Percentiles rank a stretch among this genome's conserved stretches.
phyloP scores from a whole-genome alignment of 1,140 invertebrate genomes.

The Aphelinus atriplicis region DNA sequence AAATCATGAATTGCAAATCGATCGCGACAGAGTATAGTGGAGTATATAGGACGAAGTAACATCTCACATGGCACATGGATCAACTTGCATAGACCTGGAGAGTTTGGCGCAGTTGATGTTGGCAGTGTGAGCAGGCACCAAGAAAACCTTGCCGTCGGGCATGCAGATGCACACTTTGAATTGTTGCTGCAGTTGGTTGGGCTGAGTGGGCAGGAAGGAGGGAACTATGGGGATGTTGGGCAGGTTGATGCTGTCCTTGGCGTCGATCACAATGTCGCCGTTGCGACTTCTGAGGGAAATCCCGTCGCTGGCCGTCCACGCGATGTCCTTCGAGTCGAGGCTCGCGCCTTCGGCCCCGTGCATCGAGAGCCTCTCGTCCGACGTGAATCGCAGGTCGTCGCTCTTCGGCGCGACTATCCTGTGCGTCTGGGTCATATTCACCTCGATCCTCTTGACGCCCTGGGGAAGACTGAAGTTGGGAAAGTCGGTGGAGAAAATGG shows the following conservation, averaged over 20 bases:
- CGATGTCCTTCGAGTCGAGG: slow-evolving; percentile 72
- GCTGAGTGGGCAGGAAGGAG: slow-evolving; percentile 51
- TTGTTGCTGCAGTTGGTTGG: slow-evolving; percentile 66
- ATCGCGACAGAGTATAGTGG: too few relatives aligned
- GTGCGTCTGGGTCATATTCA: slow-evolving; percentile 75
- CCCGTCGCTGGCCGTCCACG: slow-evolving; percentile 81
- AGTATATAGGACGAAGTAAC: too few relatives aligned
- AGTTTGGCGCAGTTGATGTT: slow-evolving; percentile 74
- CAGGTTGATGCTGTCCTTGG: slow-evolving; percentile 77
- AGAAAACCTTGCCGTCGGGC: slow-evolving; percentile 84
- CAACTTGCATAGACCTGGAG: slow-evolving; percentile 70
- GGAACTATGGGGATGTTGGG: slow-evolving; percentile 77
- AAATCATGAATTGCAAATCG: too few relatives aligned
- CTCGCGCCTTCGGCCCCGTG: slow-evolving; percentile 74
- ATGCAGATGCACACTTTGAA: slow-evolving; percentile 90
- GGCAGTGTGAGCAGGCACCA: slow-evolving; percentile 73
- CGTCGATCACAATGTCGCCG: slow-evolving; percentile 77
- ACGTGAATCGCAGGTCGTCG: slow-evolving; percentile 73
- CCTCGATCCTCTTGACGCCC: slow-evolving; percentile 74
- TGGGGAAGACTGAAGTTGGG: slow-evolving; percentile 78
- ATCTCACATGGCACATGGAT: slow-evolving; percentile 70
- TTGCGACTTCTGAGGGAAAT: slow-evolving; percentile 82
- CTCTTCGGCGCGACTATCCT: slow-evolving; percentile 79
- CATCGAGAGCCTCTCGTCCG: slow-evolving; percentile 69
- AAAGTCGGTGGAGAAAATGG: slow-evolving; percentile 79